These are phyloP conservation scores for Trematocara unimaculatum DNA, from an alignment of 2,113 vertebrate genomes.

Conservation along the genomic window DNA sequence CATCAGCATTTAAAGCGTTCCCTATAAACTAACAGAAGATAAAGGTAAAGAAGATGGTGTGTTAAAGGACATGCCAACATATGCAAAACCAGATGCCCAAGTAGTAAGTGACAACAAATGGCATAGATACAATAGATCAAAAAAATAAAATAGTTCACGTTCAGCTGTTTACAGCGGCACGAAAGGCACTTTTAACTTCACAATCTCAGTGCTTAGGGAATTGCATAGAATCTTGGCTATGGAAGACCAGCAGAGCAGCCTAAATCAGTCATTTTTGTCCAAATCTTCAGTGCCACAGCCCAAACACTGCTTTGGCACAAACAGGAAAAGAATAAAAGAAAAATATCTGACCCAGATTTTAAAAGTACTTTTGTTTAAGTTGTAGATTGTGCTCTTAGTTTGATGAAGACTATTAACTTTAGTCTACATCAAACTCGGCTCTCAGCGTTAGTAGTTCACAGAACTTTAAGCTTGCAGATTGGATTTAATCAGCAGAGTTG, in stretches of 20 bases:
- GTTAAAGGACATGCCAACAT: not conserved
- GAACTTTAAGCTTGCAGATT: not conserved
- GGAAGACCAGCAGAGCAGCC: not conserved
- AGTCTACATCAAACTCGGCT: not conserved
- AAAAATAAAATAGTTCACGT: not conserved
- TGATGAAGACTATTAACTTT: not conserved
- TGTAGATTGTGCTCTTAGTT: not conserved
- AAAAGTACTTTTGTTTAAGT: not conserved
- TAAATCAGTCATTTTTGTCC: not conserved
- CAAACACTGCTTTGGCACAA: not conserved
- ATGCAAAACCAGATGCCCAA: not conserved
- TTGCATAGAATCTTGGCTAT: not conserved
- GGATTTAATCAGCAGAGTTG: not conserved
- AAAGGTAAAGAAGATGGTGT: not conserved
- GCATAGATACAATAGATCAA: not conserved
- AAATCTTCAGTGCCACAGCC: not conserved
- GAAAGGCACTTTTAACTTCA: not conserved
- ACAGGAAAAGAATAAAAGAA: not conserved
- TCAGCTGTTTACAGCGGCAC: not conserved
- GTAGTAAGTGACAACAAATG: not conserved
- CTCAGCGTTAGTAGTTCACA: not conserved
- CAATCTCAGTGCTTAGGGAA: not conserved
- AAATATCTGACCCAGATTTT: not conserved
- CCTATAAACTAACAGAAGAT: not conserved
- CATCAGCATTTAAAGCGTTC: not conserved